Evolutionary conservation across 2,888 invertebrate genomes (phyloP).

Genomic region (Gari tellinella): DNA sequence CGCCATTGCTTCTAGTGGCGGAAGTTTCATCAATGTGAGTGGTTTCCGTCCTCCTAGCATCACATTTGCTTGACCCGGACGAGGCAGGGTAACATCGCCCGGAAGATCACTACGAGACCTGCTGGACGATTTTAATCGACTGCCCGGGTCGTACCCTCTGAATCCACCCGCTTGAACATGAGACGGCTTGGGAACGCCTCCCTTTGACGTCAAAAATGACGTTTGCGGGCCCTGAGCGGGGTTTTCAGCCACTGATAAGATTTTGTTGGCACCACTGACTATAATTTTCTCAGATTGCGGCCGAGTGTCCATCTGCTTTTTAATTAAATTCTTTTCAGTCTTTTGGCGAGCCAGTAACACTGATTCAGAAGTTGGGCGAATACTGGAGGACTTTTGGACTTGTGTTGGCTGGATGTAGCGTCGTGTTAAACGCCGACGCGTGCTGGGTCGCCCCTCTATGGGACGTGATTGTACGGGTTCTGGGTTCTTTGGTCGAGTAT

Average conservation of each 20-base stretch:
- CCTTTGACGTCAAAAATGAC: constrained; percentile 40
- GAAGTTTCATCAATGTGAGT: constrained; percentile 67
- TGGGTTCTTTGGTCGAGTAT: constrained; percentile 46
- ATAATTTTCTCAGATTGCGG: constrained; percentile 61
- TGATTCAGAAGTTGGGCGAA: constrained; percentile 59
- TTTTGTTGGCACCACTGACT: constrained; percentile 41
- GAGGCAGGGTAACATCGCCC: constrained; percentile 51
- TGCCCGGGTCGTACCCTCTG: constrained; percentile 50
- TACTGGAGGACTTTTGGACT: constrained; percentile 23
- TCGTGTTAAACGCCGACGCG: constrained; percentile 51
- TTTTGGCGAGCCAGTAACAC: constrained; percentile 61
- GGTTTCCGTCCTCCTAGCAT: constrained; percentile 43
- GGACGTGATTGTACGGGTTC: constrained; percentile 52
- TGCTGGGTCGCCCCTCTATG: constrained; percentile 37
- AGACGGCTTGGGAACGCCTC: constrained; percentile 44
- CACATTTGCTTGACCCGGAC: constrained; percentile 41
- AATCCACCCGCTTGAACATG: constrained; percentile 53
- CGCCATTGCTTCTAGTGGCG: constrained; percentile 60
- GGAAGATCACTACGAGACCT: constrained; percentile 36
- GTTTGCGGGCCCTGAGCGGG: constrained; percentile 59
- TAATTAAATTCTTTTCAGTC: constrained; percentile 58
- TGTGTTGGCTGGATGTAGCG: constrained; percentile 54
- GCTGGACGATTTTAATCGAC: constrained; percentile 33
- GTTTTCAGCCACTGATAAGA: constrained; percentile 46
- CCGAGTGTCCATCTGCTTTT: constrained; percentile 51